phyloP scores from a whole-genome alignment of 1,140 invertebrate species.

The Pristionchus pacificus region DNA sequence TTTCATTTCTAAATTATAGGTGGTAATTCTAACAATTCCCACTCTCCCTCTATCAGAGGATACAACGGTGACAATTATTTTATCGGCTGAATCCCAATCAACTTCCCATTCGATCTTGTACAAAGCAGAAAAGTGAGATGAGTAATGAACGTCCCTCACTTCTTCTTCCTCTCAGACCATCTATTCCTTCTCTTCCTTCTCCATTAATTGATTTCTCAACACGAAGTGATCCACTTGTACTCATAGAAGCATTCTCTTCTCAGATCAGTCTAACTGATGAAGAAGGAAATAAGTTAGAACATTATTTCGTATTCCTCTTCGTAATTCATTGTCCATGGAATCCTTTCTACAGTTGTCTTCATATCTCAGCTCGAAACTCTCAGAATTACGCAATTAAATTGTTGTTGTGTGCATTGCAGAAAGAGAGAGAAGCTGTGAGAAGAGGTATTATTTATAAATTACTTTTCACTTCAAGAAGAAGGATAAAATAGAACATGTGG shows the following conservation, averaged over 20 bases:
- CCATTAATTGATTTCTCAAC: constrained; percentile 19
- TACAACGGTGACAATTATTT: too few species aligned
- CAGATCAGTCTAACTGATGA: constrained; percentile 17
- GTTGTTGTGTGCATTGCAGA: constrained; percentile 16
- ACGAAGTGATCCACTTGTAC: constrained; percentile 15
- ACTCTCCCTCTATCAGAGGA: too few species aligned
- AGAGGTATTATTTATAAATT: background rate
- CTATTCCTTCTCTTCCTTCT: background rate
- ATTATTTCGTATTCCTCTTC: background rate
- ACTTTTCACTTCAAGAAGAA: background rate
- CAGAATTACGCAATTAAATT: constrained; percentile 28
- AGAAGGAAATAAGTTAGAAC: constrained; percentile 29
- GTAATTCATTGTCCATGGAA: background rate
- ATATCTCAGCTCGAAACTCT: constrained; percentile 23
- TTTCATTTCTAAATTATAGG: too few species aligned
- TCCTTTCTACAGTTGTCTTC: constrained; percentile 11
- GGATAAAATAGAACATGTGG: too few species aligned
- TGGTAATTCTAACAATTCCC: too few species aligned
- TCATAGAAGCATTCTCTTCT: constrained; percentile 21
- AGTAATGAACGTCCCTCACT: too few species aligned
- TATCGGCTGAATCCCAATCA: too few species aligned
- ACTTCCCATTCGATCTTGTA: too few species aligned
- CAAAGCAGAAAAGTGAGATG: too few species aligned
- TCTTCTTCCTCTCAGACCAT: background rate
- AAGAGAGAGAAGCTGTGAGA: background rate